phyloP scores from a whole-genome alignment of 2,113 vertebrate species.

The Corvus moneduloides region DNA sequence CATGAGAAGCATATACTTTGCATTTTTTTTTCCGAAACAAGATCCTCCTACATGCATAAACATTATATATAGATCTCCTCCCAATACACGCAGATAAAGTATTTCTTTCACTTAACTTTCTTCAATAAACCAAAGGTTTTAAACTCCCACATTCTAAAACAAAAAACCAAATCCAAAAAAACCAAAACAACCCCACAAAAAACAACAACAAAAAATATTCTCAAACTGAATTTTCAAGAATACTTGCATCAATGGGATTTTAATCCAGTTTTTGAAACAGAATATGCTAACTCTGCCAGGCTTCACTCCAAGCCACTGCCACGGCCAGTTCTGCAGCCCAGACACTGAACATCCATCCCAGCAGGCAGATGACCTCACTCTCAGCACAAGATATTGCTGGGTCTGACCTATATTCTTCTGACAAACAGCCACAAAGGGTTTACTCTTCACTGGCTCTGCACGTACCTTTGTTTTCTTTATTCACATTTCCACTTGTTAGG shows the following conservation, averaged over 20 bases:
- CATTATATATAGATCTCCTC: no score
- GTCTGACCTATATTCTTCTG: neutral
- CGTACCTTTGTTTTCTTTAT: constrained; percentile 81
- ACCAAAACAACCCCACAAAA: neutral
- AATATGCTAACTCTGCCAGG: neutral
- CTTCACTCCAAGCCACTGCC: neutral
- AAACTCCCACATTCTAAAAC: neutral
- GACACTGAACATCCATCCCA: neutral
- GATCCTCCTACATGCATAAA: no score
- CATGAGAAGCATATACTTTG: rapidly evolving
- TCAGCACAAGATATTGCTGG: neutral
- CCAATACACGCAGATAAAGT: neutral
- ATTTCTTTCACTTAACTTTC: neutral
- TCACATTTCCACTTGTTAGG: constrained; percentile 72
- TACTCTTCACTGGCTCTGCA: neutral
- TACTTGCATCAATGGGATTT: neutral
- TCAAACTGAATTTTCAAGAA: neutral
- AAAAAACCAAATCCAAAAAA: neutral
- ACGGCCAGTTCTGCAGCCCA: neutral
- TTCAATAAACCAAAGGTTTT: neutral
- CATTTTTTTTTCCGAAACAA: neutral
- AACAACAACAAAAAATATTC: neutral
- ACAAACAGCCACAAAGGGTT: neutral
- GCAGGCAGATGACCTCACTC: neutral
- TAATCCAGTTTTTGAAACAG: neutral